Evolutionary conservation across 2,797 vertebrate species (phyloP), one percentile per base, ranked within the genome.

Genomic region (Urophycis tenuis): DNA sequence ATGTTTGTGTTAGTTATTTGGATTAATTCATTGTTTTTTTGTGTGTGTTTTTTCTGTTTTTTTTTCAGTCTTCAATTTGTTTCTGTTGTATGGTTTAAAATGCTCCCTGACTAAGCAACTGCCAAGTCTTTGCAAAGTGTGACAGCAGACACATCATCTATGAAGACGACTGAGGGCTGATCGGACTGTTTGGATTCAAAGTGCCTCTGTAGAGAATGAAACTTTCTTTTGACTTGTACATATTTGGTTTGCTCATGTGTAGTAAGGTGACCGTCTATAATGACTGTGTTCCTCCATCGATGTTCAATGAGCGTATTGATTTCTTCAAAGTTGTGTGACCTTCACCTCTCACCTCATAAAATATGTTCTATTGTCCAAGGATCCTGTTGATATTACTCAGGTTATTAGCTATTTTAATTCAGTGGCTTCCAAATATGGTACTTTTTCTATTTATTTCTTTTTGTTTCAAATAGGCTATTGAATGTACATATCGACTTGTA

Each of bases 181-280:
- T 84, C 86, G 69, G 88, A 90, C 89, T 91, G 86, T 91, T 89
- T 85, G 84, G 36, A 90, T 87, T 87, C 83, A 78, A 92, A 92
- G 91, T 92, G 91, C 91, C 91, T 92, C 81, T 84, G 85, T 72
- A 83, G 81, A 84, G 31, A 81, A 82, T 81, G 75, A 11, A 75
- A 30, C 82, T 78, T 78, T 60, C 78, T 88, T 81, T 86, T 86
- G 84, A 88, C 89, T 83, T 92, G 86, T 92, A 91, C 74, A 88
- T 88, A 86, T 84, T 86, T 85, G 34, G 87, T 90, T 91, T 86
- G 79, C 79, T 84, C 77, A 77, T 72, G 79, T 89, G 79, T 78
- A 85, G 83, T 87, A 81, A 78, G 31, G 17, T 7, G 30, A 19
- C 29, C 69, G 30, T 71, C 33, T 71, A 32, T 33, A 71, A 25